Base-by-base conservation (phyloP, 2,888 invertebrate species). In the Drosophila anceps region DNA sequence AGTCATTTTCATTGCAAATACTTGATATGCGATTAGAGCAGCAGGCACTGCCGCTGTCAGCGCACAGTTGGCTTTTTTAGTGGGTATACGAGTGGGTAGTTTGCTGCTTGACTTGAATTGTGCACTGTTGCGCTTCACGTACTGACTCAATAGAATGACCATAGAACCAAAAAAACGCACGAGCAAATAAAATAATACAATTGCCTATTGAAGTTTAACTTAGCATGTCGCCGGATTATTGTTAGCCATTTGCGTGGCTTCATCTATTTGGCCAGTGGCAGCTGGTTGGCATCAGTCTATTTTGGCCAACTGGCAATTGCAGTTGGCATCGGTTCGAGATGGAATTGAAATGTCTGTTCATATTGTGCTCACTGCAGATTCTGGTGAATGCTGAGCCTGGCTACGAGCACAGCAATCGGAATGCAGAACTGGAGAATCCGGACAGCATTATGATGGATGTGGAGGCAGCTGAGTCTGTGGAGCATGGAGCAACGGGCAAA, bases 151-250 rank as follows among this genome's bases (percentile, higher is more conserved):
- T 71, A 58, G 69, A 75, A 65, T 68, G 59, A 39, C 24, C 37
- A 63, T 59, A 63, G 73, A 73, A 74, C 37, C 33, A 35, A 58
- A 73, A 54, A 24, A 48, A 55, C n/a, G 29, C 39, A 55, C 8
- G 18, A 5, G 6, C 27, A 41, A 41, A 41, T 41, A 9, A 37
- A 55, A 51, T 33, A 31, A 50, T 33, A 84, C 84, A 88, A 86
- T 76, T 68, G 55, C 41, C 81, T 54, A 69, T 84, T 84, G 71
- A 81, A 79, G 84, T 81, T 81, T 43, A 88, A 79, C 76, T 83
- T 73, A 83, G 60, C 84, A 84, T 84, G 74, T 89, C 84, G 87
- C 87, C 84, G 89, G 70, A 73, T 59, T 54, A 83, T 84, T 84
- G 78, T 88, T 58, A 18, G 12, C 43, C 54, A 31, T 18, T 53